phyloP scores from a whole-genome alignment of 1,140 invertebrate genomes.

The Eupeodes corollae region DNA sequence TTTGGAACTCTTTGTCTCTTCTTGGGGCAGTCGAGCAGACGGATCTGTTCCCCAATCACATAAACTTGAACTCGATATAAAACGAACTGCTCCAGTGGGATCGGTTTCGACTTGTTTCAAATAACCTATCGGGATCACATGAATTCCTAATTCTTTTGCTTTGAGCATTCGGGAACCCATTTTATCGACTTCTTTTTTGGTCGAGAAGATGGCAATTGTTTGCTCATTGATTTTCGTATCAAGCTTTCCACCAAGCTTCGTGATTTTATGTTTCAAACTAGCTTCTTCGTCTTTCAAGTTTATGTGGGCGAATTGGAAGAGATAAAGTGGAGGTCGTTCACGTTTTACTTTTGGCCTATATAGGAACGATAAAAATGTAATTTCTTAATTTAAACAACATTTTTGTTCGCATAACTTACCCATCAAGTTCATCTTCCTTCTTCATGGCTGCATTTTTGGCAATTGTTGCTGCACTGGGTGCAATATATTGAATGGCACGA shows the following conservation, averaged over 20 bases:
- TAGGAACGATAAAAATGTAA: neutral
- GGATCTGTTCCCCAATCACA: slow-evolving; percentile 74
- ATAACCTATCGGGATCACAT: slow-evolving; percentile 71
- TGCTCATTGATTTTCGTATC: slow-evolving; percentile 51
- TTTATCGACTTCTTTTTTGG: slow-evolving; percentile 55
- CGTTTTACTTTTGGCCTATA: slow-evolving; percentile 47
- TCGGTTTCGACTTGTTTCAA: slow-evolving; percentile 54
- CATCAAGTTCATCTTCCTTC: slow-evolving; percentile 43
- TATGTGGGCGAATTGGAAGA: slow-evolving; percentile 67
- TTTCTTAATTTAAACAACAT: slow-evolving; percentile 2
- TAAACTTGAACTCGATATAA: slow-evolving; percentile 61
- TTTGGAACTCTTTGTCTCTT: slow-evolving; percentile 45
- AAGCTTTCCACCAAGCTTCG: slow-evolving; percentile 64
- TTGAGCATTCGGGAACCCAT: slow-evolving; percentile 52
- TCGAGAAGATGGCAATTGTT: slow-evolving; percentile 66
- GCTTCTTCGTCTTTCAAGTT: slow-evolving; percentile 50
- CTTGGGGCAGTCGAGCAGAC: slow-evolving; percentile 43
- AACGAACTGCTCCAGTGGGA: slow-evolving; percentile 43
- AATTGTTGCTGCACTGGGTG: slow-evolving; percentile 38
- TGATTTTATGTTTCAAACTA: slow-evolving; percentile 55
- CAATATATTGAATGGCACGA: slow-evolving; percentile 48
- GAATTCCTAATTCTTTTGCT: slow-evolving; percentile 57
- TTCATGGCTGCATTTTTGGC: slow-evolving; percentile 37
- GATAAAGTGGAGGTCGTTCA: slow-evolving; percentile 55
- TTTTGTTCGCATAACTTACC: slow-evolving; percentile 20